Conservation (phyloP, 2,113 vertebrate species). For the Xenus cinereus region DNA sequence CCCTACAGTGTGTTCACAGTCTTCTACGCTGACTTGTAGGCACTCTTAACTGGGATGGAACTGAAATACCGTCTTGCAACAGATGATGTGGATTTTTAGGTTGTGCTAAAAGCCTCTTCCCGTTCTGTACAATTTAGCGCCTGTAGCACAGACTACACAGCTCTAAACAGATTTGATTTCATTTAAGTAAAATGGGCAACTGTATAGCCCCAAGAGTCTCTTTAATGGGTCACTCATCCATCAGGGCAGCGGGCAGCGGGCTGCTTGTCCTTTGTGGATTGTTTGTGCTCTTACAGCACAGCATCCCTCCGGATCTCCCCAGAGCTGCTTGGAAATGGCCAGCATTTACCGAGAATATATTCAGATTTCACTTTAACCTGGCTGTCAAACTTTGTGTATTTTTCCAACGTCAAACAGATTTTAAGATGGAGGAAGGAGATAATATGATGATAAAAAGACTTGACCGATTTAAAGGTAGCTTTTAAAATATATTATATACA, state of each 20-base stretch:
- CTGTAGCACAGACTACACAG: not conserved
- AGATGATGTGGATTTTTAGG: not conserved
- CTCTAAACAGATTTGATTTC: conserved; percentile 41
- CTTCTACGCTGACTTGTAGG: not conserved
- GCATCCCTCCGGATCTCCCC: not conserved
- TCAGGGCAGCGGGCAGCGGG: not conserved
- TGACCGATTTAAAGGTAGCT: not conserved
- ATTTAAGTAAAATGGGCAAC: conserved; percentile 41
- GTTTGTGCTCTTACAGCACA: conserved; percentile 28
- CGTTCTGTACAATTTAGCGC: not conserved
- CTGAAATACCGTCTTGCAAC: not conserved
- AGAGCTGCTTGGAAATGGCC: not conserved
- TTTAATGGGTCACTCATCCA: conserved; percentile 47
- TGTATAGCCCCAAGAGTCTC: not conserved
- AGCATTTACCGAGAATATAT: not conserved
- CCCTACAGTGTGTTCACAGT: not conserved
- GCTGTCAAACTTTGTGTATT: conserved; percentile 64
- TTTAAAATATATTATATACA: conserved; percentile 4
- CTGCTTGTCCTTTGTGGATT: conserved; percentile 8
- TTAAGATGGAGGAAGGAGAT: conserved; percentile 54
- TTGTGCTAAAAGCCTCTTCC: not conserved
- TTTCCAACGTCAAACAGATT: conserved; percentile 49
- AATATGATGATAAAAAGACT: conserved; percentile 52
- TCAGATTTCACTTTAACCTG: conserved; percentile 7
- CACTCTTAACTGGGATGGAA: not conserved